Evolutionary conservation across 2,113 vertebrate species (phyloP), one percentile per base, ranked within the genome.

Genomic region (Triplophysa siluroides): DNA sequence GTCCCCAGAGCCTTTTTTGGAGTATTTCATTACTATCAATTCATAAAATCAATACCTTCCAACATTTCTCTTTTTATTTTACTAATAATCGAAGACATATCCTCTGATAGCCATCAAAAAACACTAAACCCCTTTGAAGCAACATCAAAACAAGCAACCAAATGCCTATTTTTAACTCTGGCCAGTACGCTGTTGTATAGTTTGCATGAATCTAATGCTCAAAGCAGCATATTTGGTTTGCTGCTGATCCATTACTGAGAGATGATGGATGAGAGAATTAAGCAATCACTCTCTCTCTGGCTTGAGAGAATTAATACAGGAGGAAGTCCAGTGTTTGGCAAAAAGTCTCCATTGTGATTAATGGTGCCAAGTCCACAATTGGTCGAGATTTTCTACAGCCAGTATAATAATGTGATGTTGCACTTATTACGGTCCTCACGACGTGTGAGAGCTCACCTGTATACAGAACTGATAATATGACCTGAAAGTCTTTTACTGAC

Each of bases 261-360:
- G 70, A 81, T 70, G 79, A 81, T 75, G 52, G 69, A 81, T 81
- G 63, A 18, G 52, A n/a, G 3, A 76, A 74, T 76, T n/a, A 21
- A 68, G 75, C 68, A 61, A 76, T 79, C 70, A 45, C 54, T n/a
- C 61, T 79, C 71, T 82, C 71, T 66, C 65, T 43, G 83, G 71
- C 56, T 68, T 79, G 33, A 79, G 64, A 68, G 78, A 64, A 84
- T 79, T 71, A 84, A 79, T 76, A 76, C 58, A 82, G 71, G 71
- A 76, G 77, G 74, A 67, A 52, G 47, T 75, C 45, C 54, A 67
- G 50, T 73, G 11, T 67, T 73, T 81, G 64, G 29, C 50, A 78
- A 76, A 76, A 76, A 82, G 47, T 62, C n/a, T 72, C 24, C n/a
- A 64, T 58, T 23, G 16, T 81, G 79, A 84, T 79, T 72, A 81